Evolutionary conservation across 2,113 vertebrate genomes (phyloP), one percentile per base, ranked within the genome.

Genomic region (Micronycteris hirsuta): DNA sequence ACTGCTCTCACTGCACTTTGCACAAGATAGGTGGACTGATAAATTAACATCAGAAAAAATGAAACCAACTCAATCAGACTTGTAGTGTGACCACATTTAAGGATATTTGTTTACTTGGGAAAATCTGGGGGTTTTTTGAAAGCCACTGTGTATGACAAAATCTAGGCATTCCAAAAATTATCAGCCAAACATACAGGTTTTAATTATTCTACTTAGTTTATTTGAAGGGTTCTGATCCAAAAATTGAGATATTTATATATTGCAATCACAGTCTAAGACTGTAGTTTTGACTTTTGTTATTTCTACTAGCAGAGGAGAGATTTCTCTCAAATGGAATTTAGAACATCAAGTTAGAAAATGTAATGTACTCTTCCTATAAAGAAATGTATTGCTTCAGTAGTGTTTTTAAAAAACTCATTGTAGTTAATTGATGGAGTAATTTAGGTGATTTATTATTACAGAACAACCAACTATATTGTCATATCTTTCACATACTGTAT

Each of bases 41-140:
- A 81, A 28, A 86, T 86, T 70, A 90, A 41, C 78, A 52, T 52
- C 82, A 96, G 41, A 97, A 78, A 38, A 38, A 85, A 65, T 54
- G n/a, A 95, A 93, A 76, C 31, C 74, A 47, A 91, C 47, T 61
- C 89, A 83, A 54, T 4, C 22, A 67, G 33, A 84, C 19, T 73
- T 63, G 26, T n/a, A 63, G 43, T 1, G 2, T 71, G 28, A 71
- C 91, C 82, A 94, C 38, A 95, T 7, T 47, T 2, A 19, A 31
- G 22, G 28, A 41, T 16, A 54, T 70, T 90, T 78, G 89, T 86
- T 97, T 80, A 89, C 67, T 92, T 93, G 67, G 47, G 22, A 20
- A 58, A 87, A 73, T 77, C 26, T 38, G 7, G 20, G 14, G 38
- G 52, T 41, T 47, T 70, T 71, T 11, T 24, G 7, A 26, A 70